These are phyloP conservation scores for Neodon shergylaensis DNA, from an alignment of 2,113 vertebrate species.

Conservation along the genomic window DNA sequence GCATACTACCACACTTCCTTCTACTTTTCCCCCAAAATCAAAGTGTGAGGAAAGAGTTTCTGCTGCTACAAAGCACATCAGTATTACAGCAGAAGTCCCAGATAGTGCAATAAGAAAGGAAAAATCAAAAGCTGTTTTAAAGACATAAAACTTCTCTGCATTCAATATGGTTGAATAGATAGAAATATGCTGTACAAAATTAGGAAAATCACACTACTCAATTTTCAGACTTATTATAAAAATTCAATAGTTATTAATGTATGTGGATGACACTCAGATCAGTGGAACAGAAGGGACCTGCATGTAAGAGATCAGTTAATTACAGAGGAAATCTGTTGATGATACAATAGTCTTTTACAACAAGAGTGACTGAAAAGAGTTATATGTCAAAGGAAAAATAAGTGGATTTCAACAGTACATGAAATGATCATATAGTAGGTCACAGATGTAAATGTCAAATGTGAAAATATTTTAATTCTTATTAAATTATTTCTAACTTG, in stretches of 20 bases:
- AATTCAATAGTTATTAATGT: background rate
- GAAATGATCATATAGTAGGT: background rate
- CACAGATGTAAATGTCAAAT: background rate
- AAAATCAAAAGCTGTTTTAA: background rate
- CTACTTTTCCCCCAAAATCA: background rate
- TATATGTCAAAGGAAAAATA: background rate
- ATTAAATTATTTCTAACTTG: background rate
- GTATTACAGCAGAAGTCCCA: background rate
- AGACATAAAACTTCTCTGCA: background rate
- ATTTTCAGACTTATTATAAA: background rate
- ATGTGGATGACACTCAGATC: background rate
- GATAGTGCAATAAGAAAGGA: background rate
- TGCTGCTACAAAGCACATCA: background rate
- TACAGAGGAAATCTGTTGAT: background rate
- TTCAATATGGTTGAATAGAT: background rate
- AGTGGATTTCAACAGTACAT: background rate
- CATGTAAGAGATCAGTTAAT: background rate
- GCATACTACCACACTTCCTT: background rate
- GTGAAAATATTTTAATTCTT: background rate
- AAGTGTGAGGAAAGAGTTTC: background rate
- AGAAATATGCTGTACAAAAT: background rate
- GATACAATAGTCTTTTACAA: background rate
- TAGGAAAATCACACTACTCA: background rate
- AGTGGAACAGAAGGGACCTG: background rate
- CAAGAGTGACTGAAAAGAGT: background rate